Base-by-base conservation (phyloP, 1,140 invertebrate species). In the Drosophila neocordata region DNA sequence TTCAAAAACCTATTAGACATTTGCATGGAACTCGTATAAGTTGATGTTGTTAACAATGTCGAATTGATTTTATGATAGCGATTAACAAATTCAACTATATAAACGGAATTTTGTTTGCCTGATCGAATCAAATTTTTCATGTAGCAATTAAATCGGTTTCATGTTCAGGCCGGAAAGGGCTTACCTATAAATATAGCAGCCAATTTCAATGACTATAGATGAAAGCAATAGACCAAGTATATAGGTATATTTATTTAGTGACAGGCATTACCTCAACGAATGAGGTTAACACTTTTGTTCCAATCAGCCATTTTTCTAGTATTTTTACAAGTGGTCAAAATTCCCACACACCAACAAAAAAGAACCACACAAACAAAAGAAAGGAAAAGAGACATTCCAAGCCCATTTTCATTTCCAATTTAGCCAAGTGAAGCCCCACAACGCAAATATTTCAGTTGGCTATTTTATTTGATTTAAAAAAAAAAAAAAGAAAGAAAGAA, bases 11-110 rank as follows among this genome's bases (percentile, higher is more conserved):
- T 58, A 56, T 52, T 8, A 37, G 31, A 63, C 61, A 71, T 64
- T 15, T 57, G 53, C 53, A 55, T 20, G 38, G 24, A 18, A 69
- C 34, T 51, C 27, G 31, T 73, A 18, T 52, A 68, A 58, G 68
- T 75, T 44, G 41, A n/a, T 12, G 73, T 69, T 75, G 68, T 44
- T 63, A 11, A 69, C 75, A 75, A 75, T 75, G 62, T 34, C 41
- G 59, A 41, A 53, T 68, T 62, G 74, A 67, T 66, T 34, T 37
- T 75, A 80, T 78, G 82, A 84, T 87, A 77, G 77, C 73, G 82
- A 87, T 87, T 77, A 87, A 87, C 82, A 85, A 31, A 85, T 78
- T 74, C 81, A 72, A 77, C 69, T 80, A 81, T 82, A 85, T 82
- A 87, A 87, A 81, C 78, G 78, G 78, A 85, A 85, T 85, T 87